Base-by-base conservation (phyloP, 2,797 vertebrate species). In the Sebastes minor region DNA sequence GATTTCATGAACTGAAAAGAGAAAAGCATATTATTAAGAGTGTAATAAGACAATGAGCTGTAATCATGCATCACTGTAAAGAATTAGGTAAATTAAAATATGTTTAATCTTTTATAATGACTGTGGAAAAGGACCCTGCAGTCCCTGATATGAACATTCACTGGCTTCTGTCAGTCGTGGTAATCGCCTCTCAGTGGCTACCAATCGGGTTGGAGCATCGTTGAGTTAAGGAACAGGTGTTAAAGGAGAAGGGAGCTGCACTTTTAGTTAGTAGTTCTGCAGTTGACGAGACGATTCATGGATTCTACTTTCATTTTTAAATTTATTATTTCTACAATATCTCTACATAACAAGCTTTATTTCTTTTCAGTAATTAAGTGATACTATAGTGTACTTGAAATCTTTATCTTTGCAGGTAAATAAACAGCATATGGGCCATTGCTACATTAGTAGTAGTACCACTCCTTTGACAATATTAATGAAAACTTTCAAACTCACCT, bases 1-100 rank as follows among this genome's bases (percentile, higher is more conserved):
- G 93, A 82, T 55, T 83, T 89, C 20, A 93, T 66, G 86, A 93
- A 93, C 93, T 93, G 86, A 53, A 85, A 89, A 61, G 42, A 69
- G 38, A 81, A 18, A 76, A 12, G 14, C 20, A 35, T 1, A 18
- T 33, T 53, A 1, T 33, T 33, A 32, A 30, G 4, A 35, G 14
- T 4, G 0, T 28, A 16, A 30, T 12, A 53, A 67, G 1, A 63
- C 0, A 56, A 2, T 9, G 3, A 42, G 16, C 11, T 18, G 11
- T 18, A 14, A 5, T 20, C 8, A 0, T 49, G 10, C 25, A 74
- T 18, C 55, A 14, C 6, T 6, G 14, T 0, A 20, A 32, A 49
- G 13, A 32, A 35, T 53, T 9, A 8, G 18, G 16, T 11, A 12
- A 7, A 74, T 33, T 9, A 8, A 60, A 30, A 56, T 4, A 0